Percentiles rank a stretch among this genome's conserved stretches.
phyloP scores from a whole-genome alignment of 2,113 vertebrate species.

The Rhegmatorhina hoffmannsi region DNA sequence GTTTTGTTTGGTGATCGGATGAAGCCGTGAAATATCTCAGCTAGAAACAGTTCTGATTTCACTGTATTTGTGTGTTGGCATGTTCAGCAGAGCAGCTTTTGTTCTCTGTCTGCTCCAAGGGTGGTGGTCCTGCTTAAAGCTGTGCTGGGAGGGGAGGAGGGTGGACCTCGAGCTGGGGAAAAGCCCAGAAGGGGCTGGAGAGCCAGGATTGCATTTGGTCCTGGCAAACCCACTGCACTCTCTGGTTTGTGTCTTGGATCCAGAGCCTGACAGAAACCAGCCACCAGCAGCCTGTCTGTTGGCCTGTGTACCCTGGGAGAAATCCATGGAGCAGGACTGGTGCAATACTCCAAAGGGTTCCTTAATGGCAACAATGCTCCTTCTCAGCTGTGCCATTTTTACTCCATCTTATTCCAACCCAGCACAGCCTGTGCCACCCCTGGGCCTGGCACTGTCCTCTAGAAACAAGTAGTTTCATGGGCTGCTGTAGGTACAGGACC shows the following conservation, averaged over 20 bases:
- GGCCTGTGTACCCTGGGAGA: neutral
- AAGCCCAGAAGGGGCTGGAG: neutral
- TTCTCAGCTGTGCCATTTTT: neutral
- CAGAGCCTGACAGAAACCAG: neutral
- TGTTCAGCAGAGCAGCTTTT: neutral
- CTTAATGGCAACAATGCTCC: neutral
- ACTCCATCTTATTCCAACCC: neutral
- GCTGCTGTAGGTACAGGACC: neutral
- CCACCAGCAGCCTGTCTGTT: neutral
- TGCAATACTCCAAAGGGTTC: neutral
- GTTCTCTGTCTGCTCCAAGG: neutral
- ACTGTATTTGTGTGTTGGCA: neutral
- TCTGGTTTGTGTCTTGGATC: neutral
- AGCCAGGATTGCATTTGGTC: neutral
- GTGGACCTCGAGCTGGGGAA: neutral
- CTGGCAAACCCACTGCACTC: neutral
- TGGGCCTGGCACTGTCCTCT: neutral
- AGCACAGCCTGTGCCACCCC: neutral
- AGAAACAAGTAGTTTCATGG: neutral
- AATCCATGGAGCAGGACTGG: neutral
- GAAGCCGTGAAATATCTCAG: neutral
- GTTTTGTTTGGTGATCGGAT: neutral
- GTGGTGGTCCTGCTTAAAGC: neutral
- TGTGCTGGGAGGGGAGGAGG: neutral
- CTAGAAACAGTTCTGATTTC: neutral